Evolutionary conservation across 2,888 invertebrate genomes (phyloP).

Genomic region (Oeneis ivallda): DNA sequence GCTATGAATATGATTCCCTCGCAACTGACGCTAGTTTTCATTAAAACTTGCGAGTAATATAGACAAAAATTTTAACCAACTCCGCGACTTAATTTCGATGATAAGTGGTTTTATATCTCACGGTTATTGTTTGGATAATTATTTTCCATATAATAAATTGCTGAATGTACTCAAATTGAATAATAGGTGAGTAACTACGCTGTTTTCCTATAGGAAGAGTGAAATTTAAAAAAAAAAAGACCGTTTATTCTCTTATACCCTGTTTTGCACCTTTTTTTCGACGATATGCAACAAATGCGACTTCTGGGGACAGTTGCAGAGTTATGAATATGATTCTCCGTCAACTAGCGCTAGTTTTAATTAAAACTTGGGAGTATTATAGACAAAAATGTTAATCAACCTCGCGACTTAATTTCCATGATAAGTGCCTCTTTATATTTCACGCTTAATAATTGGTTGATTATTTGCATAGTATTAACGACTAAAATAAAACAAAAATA

Average conservation of each 20-base stretch:
- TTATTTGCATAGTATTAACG: background rate
- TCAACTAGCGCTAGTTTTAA: conserved; percentile 59
- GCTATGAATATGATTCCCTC: conserved; percentile 63
- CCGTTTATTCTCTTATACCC: too few species aligned
- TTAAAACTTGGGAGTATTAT: conserved; percentile 63
- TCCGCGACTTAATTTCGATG: conserved; percentile 14
- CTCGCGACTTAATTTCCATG: conserved; percentile 14
- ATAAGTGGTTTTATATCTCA: conserved; percentile 9
- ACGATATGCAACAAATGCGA: conserved; percentile 49
- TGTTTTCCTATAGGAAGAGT: too few species aligned
- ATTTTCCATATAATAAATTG: background rate
- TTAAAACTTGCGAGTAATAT: conserved; percentile 63
- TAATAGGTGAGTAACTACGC: too few species aligned
- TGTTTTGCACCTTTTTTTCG: too few species aligned
- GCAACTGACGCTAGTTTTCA: conserved; percentile 59
- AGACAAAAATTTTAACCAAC: conserved; percentile 48
- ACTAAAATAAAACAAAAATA: too few species aligned
- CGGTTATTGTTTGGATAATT: background rate
- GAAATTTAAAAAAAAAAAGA: too few species aligned
- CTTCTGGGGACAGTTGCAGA: conserved; percentile 59
- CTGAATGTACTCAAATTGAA: too few species aligned
- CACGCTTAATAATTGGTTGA: background rate
- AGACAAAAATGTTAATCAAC: conserved; percentile 48
- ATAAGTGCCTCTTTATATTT: conserved; percentile 16
- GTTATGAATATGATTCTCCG: conserved; percentile 63